phyloP scores from a whole-genome alignment of 1,140 invertebrate species.

The Trinorchestia longiramus region DNA sequence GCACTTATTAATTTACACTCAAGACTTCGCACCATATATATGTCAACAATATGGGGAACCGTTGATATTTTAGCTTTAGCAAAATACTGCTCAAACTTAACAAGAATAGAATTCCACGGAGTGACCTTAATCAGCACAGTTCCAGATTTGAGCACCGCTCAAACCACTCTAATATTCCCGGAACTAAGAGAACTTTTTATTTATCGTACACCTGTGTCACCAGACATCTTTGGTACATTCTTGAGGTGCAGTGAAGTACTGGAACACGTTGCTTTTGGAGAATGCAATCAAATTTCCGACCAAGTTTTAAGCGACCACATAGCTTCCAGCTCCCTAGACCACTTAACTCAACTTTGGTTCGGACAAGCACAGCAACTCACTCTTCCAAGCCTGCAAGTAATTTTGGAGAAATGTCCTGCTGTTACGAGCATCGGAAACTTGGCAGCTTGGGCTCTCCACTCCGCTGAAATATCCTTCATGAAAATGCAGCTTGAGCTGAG shows the following conservation, averaged over 20 bases:
- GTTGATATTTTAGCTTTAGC: slow-evolving; percentile 30
- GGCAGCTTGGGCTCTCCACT: slow-evolving; percentile 29
- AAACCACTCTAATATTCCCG: neutral
- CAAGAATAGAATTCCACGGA: slow-evolving; percentile 51
- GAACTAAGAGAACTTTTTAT: slow-evolving; percentile 49
- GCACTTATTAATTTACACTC: slow-evolving; percentile 19
- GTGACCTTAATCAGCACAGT: slow-evolving; percentile 19
- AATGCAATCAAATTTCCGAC: slow-evolving; percentile 56
- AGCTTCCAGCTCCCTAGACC: neutral
- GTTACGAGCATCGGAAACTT: slow-evolving; percentile 41
- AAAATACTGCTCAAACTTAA: slow-evolving; percentile 51
- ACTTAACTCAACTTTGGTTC: slow-evolving; percentile 49
- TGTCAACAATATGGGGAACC: slow-evolving; percentile 56
- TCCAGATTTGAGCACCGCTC: neutral
- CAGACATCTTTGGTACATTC: neutral
- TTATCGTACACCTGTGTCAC: slow-evolving; percentile 17
- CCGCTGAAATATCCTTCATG: slow-evolving; percentile 50
- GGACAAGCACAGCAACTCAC: slow-evolving; percentile 50
- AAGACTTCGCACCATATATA: slow-evolving; percentile 35
- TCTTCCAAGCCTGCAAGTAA: slow-evolving; percentile 8
- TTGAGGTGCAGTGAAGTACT: slow-evolving; percentile 6
- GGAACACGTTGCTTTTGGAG: slow-evolving; percentile 50
- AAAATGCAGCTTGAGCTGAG: slow-evolving; percentile 41
- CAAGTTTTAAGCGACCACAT: slow-evolving; percentile 38
- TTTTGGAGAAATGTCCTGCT: slow-evolving; percentile 24